Base-by-base conservation (phyloP, 2,888 invertebrate genomes). In the Nemapogon koenigi region DNA sequence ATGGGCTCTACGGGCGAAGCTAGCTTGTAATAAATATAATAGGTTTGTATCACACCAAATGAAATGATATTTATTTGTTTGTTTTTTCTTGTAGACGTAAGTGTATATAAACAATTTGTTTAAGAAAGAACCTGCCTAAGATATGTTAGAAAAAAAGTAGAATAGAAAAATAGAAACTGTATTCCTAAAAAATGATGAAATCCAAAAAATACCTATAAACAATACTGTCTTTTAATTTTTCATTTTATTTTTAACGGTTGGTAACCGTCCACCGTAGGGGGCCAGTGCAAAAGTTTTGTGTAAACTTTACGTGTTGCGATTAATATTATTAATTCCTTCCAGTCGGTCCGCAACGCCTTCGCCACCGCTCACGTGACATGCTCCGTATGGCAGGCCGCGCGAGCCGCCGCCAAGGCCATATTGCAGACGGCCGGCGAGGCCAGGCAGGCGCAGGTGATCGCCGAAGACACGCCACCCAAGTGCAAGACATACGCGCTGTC, bases 321-420 rank as follows among this genome's bases (percentile, higher is more conserved):
- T n/a, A n/a, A n/a, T n/a, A n/a, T n/a, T n/a, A n/a, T n/a, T 22
- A 22, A 22, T 22, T 7, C 6, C 25, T 29, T 35, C 0, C 58
- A 78, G 78, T 47, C 60, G 15, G 70, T 70, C 2, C 55, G 67
- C 1, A 16, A 55, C 0, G 72, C 75, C 41, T 79, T 80, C 46
- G 76, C 78, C 0, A 28, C 53, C 0, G 67, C 75, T 1, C 78
- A 80, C 61, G 70, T 76, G 47, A 71, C 76, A 8, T 68, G 70
- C 41, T 72, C 69, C 0, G 75, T 78, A 42, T 80, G 76, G 75
- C 79, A 80, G 41, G 73, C 71, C 36, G 49, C 73, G 2, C 53
- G 65, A 0, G 64, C 70, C 2, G 53, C 57, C 3, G 62, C 61
- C 0, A 44, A 54, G 2, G 32, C 47, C 0, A 49, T 49, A 4